Base-by-base conservation (phyloP, 2,113 vertebrate species). In the Tenebrosternarchus preto region DNA sequence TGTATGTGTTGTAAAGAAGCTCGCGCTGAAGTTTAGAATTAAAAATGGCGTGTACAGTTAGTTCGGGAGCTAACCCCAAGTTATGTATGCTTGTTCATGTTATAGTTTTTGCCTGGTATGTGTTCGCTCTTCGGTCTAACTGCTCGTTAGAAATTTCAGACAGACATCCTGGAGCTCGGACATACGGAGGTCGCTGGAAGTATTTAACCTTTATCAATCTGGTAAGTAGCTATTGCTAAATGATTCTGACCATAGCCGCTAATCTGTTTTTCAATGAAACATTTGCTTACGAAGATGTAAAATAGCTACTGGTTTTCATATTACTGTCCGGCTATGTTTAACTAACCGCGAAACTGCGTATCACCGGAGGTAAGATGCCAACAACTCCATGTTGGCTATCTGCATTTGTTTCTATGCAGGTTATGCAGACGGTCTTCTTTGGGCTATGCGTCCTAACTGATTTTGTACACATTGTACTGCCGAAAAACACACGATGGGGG, bases 141-240 rank as follows among this genome's bases (percentile, higher is more conserved):
- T 15, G 85, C 17, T 67, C 73, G 0, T 2, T 90, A 53, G 79
- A 85, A 0, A 76, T 33, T 2, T 61, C 85, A 5, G 29, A 59
- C 0, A 64, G 24, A 68, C 86, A 87, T 12, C 85, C 86, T 0
- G 88, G 87, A 0, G 80, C 78, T 1, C 46, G 27, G 5, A 77
- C 83, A 0, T 91, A 90, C 19, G 90, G 91, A 7, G 91, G 91
- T 0, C 80, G 85, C 11, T 93, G 92, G 92, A 92, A 93, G 70
- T 90, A 91, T 50, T 80, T 92, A 53, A 93, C 91, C 27, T 93
- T 92, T 77, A 83, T 93, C 22, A 89, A 92, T 80, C 86, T 92
- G 88, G 91, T 92, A 79, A 83, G 87, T 36, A 1, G 1, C 17
- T 2, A 11, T 20, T 1, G 1, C 4, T 36, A 36, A 36, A 36